Evolutionary conservation across 2,888 invertebrate species (phyloP).

Genomic region (Gisinianus flammeolus): DNA sequence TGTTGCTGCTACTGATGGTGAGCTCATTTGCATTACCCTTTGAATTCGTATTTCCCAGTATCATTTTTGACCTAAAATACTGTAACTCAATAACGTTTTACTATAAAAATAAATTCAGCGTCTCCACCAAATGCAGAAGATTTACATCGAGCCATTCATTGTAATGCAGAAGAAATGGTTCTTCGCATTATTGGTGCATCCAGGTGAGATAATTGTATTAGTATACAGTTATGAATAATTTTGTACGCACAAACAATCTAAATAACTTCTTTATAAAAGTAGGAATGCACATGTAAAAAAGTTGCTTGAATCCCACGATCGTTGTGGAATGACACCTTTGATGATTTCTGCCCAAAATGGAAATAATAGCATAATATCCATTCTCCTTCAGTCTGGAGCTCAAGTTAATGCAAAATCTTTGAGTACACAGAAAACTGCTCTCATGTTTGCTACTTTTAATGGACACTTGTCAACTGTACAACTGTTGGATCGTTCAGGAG

Average conservation of each 20-base stretch:
- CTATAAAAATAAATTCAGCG: constrained; percentile 30
- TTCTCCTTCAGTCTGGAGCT: constrained; percentile 56
- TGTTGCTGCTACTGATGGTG: constrained; percentile 50
- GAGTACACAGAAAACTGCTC: constrained; percentile 53
- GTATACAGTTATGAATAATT: not conserved
- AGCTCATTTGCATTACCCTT: not conserved
- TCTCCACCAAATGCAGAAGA: constrained; percentile 49
- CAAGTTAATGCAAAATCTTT: constrained; percentile 53
- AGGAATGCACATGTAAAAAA: constrained; percentile 43
- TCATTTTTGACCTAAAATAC: not conserved
- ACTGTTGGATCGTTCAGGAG: constrained; percentile 52
- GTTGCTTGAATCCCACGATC: constrained; percentile 47
- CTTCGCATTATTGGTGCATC: constrained; percentile 46
- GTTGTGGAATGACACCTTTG: constrained; percentile 57
- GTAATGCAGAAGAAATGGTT: constrained; percentile 50
- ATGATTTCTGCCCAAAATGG: constrained; percentile 58
- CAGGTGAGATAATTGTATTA: constrained; percentile 33
- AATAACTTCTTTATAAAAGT: not conserved
- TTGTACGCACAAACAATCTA: not conserved
- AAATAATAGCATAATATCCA: constrained; percentile 46
- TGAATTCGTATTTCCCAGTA: not conserved
- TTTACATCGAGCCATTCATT: constrained; percentile 50
- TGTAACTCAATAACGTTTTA: too few species aligned
- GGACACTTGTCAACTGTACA: constrained; percentile 50
- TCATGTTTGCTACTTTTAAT: constrained; percentile 57